Base-by-base conservation (phyloP, 2,888 invertebrate species). In the Villa cingulata region DNA sequence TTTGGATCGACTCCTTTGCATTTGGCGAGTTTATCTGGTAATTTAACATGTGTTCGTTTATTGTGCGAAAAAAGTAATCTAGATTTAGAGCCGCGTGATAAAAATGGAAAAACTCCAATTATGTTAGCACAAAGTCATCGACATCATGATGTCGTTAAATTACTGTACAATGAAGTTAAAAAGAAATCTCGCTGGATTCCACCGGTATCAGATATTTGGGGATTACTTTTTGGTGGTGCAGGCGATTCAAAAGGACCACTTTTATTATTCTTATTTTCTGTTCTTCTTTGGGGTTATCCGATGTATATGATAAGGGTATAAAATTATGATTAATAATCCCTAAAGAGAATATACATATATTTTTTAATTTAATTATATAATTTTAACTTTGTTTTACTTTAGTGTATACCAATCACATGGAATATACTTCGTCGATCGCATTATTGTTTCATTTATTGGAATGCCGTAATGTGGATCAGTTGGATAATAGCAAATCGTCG, bases 1-100 rank as follows among this genome's bases (percentile, higher is more conserved):
- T 92, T 88, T 62, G 91, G 91, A 2, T 91, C 91, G 0, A 91
- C 91, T 1, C 90, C 92, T 0, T 71, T 94, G 19, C 92, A 94
- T 66, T 71, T 92, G 58, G 90, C 91, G 12, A 89, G 89, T 60
- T 73, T 92, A 17, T 89, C 87, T 3, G 92, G 92, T 5, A 89
- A 86, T 63, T 76, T 89, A 37, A 82, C 81, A 32, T 88, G 90
- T 59, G 91, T 92, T 2, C 81, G 85, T 57, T 74, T 91, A 54
- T 74, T 94, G 5, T 90, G 90, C 65, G 89, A 90, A 66, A 90
- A 90, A 80, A 89, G 88, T 50, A 86, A 86, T 63, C 82, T 91
- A 27, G 88, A 90, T 59, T 67, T 92, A 48, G 86, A 88, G 59
- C 83, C 88, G 2, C 76, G 83, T 14, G 92, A 92, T 62, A 91